Conservation (phyloP, 2,888 invertebrate species). For the Acleris laterana region DNA sequence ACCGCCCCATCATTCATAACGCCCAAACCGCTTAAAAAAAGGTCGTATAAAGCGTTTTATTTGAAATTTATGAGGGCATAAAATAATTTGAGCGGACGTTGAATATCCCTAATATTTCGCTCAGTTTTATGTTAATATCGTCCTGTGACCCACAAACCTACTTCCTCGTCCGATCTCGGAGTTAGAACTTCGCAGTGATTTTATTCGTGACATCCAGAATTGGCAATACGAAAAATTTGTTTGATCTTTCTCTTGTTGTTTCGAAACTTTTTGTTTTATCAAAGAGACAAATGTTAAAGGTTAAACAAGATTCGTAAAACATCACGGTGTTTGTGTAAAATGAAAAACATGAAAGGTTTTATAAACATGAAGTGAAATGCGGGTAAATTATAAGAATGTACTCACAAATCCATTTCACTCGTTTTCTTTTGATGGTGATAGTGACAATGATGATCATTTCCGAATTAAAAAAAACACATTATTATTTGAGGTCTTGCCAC, state of each 20-base stretch:
- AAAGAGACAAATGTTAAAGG: neutral
- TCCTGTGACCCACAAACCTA: conserved; percentile 72
- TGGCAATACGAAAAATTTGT: conserved; percentile 7
- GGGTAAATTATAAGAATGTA: no score
- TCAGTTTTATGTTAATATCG: conserved; percentile 40
- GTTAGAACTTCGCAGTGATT: conserved; percentile 25
- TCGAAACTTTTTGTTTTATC: conserved; percentile 14
- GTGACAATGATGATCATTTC: no score
- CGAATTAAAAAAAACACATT: no score
- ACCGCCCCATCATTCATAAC: conserved; percentile 13
- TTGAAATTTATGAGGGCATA: conserved; percentile 32
- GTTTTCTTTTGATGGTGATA: no score
- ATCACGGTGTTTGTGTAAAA: no score
- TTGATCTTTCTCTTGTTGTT: conserved; percentile 21
- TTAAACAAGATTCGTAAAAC: no score
- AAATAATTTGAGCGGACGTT: conserved; percentile 30
- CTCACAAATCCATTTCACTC: no score
- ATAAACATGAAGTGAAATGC: no score
- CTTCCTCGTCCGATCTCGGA: conserved; percentile 43
- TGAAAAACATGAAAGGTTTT: no score
- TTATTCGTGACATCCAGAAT: conserved; percentile 5
- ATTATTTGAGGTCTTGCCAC: no score
- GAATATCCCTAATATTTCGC: conserved; percentile 23
- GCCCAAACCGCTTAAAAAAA: conserved; percentile 25
- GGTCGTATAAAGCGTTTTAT: conserved; percentile 29